Evolutionary conservation across 2,797 vertebrate species (phyloP).

Genomic region (Pseudochromis fuscus): DNA sequence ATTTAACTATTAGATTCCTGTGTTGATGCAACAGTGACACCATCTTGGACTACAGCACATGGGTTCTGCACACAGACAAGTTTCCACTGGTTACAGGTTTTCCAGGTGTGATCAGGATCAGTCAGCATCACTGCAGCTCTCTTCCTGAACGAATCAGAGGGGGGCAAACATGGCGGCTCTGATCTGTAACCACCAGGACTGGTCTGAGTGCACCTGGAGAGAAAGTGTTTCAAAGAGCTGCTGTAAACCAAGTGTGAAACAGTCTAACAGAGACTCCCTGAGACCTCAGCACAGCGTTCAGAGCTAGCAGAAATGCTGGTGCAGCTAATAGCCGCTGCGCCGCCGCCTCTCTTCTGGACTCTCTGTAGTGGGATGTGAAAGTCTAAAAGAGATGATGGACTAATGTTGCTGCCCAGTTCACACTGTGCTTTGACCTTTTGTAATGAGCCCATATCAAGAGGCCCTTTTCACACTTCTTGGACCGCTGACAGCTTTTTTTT

Average conservation of each 20-base stretch:
- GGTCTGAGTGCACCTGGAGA: slow-evolving; percentile 9
- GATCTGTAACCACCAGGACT: background rate
- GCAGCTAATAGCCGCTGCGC: slow-evolving; percentile 31
- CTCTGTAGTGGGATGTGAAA: slow-evolving; percentile 27
- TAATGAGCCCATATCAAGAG: slow-evolving; percentile 47
- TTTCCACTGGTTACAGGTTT: too few species aligned
- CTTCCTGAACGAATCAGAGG: slow-evolving; percentile 8
- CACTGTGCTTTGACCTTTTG: slow-evolving; percentile 52
- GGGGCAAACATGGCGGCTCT: background rate
- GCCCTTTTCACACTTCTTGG: slow-evolving; percentile 31
- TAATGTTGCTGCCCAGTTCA: slow-evolving; percentile 33
- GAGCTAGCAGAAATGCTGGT: slow-evolving; percentile 30
- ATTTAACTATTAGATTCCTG: too few species aligned
- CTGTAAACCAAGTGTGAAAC: slow-evolving; percentile 26
- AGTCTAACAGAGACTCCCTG: slow-evolving; percentile 7
- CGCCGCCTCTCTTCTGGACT: slow-evolving; percentile 12
- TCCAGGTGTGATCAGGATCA: background rate
- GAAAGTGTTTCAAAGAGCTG: slow-evolving; percentile 17
- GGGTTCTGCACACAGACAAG: too few species aligned
- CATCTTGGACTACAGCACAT: too few species aligned
- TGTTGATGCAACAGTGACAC: too few species aligned
- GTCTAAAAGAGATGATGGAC: slow-evolving; percentile 40
- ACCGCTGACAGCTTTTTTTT: slow-evolving; percentile 7
- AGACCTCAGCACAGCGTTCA: slow-evolving; percentile 21
- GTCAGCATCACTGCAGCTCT: slow-evolving; percentile 1